Base-by-base conservation (phyloP, 2,113 vertebrate species). In the Jaculus jaculus region DNA sequence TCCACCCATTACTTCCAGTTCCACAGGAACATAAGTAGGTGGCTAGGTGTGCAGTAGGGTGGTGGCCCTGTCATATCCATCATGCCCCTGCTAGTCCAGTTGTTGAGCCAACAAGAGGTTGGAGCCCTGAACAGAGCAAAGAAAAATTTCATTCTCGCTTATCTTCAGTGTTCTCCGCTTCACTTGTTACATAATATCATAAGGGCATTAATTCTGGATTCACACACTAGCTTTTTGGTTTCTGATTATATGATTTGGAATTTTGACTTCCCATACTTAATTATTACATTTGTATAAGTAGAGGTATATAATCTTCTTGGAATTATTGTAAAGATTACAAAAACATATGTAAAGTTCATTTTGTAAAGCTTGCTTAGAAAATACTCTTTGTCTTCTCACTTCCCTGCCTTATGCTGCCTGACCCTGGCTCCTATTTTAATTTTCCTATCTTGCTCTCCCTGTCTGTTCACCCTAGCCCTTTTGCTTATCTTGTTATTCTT, bases 1-100 rank as follows among this genome's bases (percentile, higher is more conserved):
- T 74, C 95, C 96, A 96, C 96, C 96, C 87, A 87, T 96, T 24
- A 87, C 92, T 96, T 95, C 93, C 95, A 94, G 95, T 97, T 97
- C 88, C 93, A 95, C 96, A 93, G 65, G 96, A 96, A 96, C 37
- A 0, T 60, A 81, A 82, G 84, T 96, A 84, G 93, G 80, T 91
- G 60, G 73, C 51, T 39, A 89, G 94, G 87, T 77, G 81, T 93
- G 90, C 68, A 51, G 86, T 39, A 94, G 96, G 96, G 95, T 82
- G 95, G 95, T 73, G 92, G 84, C 94, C 54, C n/a, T 84, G 90
- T 77, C 47, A 84, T 73, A 92, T 74, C 69, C 28, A 68, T 93
- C 90, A 90, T 51, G 81, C 47, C 69, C 78, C 65, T 94, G 96
- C 90, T 87, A 66, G 58, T 94, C 92, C 85, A 84, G 93, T 91